These are phyloP conservation scores for Eristalis pertinax DNA, from an alignment of 2,888 invertebrate species.

Conservation along the genomic window DNA sequence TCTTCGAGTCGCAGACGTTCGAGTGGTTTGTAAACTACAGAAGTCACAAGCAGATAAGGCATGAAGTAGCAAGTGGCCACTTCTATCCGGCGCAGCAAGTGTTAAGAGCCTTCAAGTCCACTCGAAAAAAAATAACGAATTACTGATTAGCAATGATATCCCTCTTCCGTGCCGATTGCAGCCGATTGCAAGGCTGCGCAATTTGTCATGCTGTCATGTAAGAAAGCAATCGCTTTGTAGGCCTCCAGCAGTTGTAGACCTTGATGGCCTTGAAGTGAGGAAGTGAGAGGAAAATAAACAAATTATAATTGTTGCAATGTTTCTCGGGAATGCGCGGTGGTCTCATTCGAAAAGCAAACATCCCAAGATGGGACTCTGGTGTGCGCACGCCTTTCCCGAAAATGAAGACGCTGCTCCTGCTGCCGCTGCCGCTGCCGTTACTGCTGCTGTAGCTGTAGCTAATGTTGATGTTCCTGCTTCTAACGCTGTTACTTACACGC, in stretches of 20 bases:
- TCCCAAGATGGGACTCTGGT: neutral
- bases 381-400: constrained; percentile 66
- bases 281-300: constrained; percentile 48
- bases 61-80: constrained; percentile 70
- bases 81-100: constrained; percentile 32
- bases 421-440: constrained; percentile 8
- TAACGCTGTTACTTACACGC: constrained; percentile 52
- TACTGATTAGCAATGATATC: constrained; percentile 54
- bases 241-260: neutral
- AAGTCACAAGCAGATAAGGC: constrained; percentile 67
- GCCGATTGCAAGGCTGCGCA: constrained; percentile 28
- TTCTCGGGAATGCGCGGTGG: constrained; percentile 49
- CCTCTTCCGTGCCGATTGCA: constrained; percentile 37
- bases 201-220: constrained; percentile 34
- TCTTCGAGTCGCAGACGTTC: constrained; percentile 53
- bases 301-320: constrained; percentile 58
- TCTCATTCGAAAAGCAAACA: constrained; percentile 66
- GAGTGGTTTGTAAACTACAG: constrained; percentile 70
- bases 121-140: constrained; percentile 40
- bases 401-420: constrained; percentile 48
- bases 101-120: constrained; percentile 44
- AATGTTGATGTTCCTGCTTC: neutral
- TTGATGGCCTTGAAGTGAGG: constrained; percentile 42
- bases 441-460: constrained; percentile 28
- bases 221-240: neutral